These are phyloP conservation scores for Holotrichia oblita DNA, from an alignment of 1,140 invertebrate genomes.

Conservation along the genomic window DNA sequence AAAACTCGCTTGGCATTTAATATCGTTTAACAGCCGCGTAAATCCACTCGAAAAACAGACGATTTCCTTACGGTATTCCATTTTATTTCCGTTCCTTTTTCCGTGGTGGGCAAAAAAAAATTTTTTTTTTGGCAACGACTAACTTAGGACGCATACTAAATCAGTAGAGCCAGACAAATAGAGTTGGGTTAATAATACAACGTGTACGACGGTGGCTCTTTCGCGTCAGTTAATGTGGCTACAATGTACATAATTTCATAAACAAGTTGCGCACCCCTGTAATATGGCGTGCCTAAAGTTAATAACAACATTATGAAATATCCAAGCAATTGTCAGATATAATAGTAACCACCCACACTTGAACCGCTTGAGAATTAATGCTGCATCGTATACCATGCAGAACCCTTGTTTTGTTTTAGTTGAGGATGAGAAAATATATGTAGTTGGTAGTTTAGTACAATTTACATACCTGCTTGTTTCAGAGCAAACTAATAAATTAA, in stretches of 20 bases:
- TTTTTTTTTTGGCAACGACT: not conserved
- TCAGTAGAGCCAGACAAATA: constrained; percentile 8
- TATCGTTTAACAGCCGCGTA: constrained; percentile 33
- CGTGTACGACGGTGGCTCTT: not conserved
- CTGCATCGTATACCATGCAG: not conserved
- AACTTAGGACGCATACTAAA: not conserved
- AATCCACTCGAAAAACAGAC: constrained; percentile 4
- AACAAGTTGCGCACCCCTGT: constrained; percentile 40
- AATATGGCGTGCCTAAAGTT: constrained; percentile 45
- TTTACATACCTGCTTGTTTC: no score
- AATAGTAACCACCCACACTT: constrained; percentile 43
- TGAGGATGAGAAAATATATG: not conserved
- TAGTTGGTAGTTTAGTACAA: not conserved
- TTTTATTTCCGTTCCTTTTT: constrained; percentile 30
- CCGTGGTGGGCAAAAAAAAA: not conserved
- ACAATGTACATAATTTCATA: constrained; percentile 46
- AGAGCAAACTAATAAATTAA: no score
- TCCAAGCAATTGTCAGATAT: constrained; percentile 50
- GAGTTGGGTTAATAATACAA: constrained; percentile 20
- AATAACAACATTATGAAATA: constrained; percentile 51
- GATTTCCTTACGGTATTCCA: constrained; percentile 11
- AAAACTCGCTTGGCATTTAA: constrained; percentile 27
- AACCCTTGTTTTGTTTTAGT: not conserved
- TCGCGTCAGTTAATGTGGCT: constrained; percentile 2
- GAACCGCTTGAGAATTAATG: constrained; percentile 39